Base-by-base conservation (phyloP, 2,797 vertebrate genomes). In the Todus mexicanus region DNA sequence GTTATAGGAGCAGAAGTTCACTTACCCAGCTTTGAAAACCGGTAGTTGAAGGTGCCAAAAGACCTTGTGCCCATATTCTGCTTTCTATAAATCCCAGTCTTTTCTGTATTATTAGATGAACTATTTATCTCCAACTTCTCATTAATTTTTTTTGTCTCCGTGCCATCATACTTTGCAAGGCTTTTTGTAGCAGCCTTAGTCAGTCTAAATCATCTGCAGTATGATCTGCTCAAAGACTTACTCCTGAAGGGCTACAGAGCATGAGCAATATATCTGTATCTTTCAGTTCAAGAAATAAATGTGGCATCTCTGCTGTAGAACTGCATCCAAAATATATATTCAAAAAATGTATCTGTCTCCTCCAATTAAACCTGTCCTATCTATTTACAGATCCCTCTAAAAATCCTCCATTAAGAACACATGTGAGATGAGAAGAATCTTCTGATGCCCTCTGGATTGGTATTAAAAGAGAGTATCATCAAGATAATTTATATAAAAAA, bases 371-470 rank as follows among this genome's bases (percentile, higher is more conserved):
- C 40, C 15, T 68, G 15, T 69, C 38, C 42, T 86, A 12, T 74
- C 4, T 96, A 37, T 96, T 97, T 89, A 33, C 97, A 99, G 99
- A 96, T 96, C 97, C 97, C 83, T 93, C 98, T 86, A 98, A 98
- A 97, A 98, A 98, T 37, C 96, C 98, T 84, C 97, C 97, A 82
- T 95, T 98, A 93, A 98, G 98, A 97, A 98, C 98, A 94, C 97
- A 97, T 8, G 97, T 98, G 92, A 96, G 98, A 99, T 97, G 93
- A 94, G 88, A 94, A 76, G 79, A 51, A 43, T 88, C 95, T 8
- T 20, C 70, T 60, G 57, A 57, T 63, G 59, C n/a, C 65, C 37
- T 64, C 76, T 82, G 88, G 65, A 76, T 71, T 90, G 37, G 5
- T 26, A 27, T 20, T 61, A 29, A 53, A 56, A 64, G 79, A 64